Evolutionary conservation across 2,113 vertebrate species (phyloP), one percentile per base, ranked within the genome.

Genomic region (Oreotrochilus melanogaster): DNA sequence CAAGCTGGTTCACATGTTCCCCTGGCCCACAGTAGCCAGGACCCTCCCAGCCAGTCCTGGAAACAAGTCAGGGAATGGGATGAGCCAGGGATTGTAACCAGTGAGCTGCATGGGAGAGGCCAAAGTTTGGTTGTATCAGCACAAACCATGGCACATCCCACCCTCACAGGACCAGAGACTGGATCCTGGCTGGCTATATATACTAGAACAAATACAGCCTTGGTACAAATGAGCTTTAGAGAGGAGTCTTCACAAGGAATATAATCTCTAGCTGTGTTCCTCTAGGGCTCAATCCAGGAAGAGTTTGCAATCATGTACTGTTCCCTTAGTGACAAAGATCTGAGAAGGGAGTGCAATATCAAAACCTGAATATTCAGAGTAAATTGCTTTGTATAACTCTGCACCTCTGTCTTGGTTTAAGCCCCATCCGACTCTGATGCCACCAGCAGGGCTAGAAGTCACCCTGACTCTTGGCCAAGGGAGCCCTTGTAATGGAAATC

Each of bases 111-210:
- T 3, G 30, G 65, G n/a, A 67, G 53, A 92, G 33, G 80, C 76
- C 92, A 91, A 61, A 71, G 31, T 73, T 78, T 18, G 47, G 61
- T 12, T 94, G 48, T 84, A 91, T 71, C 80, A 87, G 84, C 90
- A 92, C 33, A 75, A 85, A 69, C 61, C 80, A 71, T 14, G 81
- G 8, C 47, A 39, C 53, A 51, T 30, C n/a, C 19, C 3, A 1
- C 1, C 13, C 57, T 19, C 2, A 0, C 50, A 79, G 85, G 58
- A 48, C 74, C 53, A 76, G 45, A 76, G 74, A 16, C 64, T 53
- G 74, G 28, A 60, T 78, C 24, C 57, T 78, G 45, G 78, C 65
- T 95, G 1, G 0, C 48, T 75, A 14, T 12, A 60, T 74, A 65
- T 65, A 31, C 62, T 72, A 82, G 66, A 92, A 89, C 50, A 90